phyloP scores from a whole-genome alignment of 2,797 vertebrate genomes.

The Euphonia xanthogaster region DNA sequence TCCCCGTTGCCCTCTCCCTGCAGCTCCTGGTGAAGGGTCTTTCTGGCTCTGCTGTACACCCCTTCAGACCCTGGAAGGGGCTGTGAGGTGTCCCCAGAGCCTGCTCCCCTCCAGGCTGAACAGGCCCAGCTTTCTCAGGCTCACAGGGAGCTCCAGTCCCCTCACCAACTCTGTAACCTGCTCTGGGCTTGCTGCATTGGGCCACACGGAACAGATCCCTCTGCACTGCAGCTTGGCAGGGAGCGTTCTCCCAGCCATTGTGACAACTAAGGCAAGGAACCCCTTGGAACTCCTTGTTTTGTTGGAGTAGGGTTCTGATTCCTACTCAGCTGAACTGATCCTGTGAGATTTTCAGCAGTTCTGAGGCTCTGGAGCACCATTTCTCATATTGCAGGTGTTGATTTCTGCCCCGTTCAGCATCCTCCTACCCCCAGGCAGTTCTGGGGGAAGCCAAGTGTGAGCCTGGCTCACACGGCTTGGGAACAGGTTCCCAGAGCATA shows the following conservation, averaged over 20 bases:
- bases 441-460: background rate
- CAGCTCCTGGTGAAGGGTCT: background rate
- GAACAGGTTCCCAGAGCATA: accelerated
- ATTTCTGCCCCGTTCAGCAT: background rate
- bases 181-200: background rate
- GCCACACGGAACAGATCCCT: background rate
- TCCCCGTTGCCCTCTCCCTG: background rate
- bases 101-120: background rate
- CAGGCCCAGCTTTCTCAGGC: background rate
- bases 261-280: background rate
- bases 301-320: background rate
- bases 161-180: accelerated
- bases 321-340: background rate
- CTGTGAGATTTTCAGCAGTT: background rate
- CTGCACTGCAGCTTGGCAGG: background rate
- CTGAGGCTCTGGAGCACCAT: background rate
- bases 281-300: background rate
- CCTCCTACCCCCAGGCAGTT: background rate
- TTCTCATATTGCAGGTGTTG: accelerated
- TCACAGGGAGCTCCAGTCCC: background rate
- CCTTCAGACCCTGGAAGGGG: background rate
- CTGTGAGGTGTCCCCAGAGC: background rate
- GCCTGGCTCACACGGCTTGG: background rate
- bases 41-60: background rate
- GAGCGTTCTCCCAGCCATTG: accelerated